Evolutionary conservation across 2,113 vertebrate genomes (phyloP), one percentile per base, ranked within the genome.

Genomic region (Phrynosoma platyrhinos): DNA sequence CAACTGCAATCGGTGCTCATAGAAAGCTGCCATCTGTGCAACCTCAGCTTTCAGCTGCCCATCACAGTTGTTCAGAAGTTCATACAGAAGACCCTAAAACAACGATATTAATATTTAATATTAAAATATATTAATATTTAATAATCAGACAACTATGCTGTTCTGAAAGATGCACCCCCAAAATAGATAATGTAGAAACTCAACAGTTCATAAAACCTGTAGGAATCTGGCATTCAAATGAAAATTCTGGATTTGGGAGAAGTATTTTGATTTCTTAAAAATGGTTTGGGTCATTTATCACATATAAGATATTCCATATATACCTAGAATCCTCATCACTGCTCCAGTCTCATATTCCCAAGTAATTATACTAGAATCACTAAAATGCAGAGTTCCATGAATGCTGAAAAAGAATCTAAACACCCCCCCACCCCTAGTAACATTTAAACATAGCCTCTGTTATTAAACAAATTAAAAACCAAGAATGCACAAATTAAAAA

Each of bases 31-130:
- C 97, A 98, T 97, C 95, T 99, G 98, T 72, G 97, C 96, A 85
- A 99, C 99, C 86, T 99, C 98, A 0, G 97, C 97, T 97, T 99
- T 99, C 95, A 99, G 97, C 5, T 99, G 98, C 10, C 99, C 99
- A 69, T 99, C 99, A 55, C 99, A 99, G 95, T 99, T 99, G 93
- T 95, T 97, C 40, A 99, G 90, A 91, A 99, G 94, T 93, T 99
- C 99, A 7, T 95, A 97, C 14, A 99, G 96, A 52, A 99, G 97
- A 20, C 98, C 98, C 99, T 99, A 93, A 47, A 90, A 82, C 30
- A 32, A 16, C 20, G 58, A 0, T 9, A 89, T 21, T 0, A 84
- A 13, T 10, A 89, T 78, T 88, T 79, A 55, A 66, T 5, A 62
- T 86, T 82, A 91, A 91, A 66, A 66, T 9, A 0, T 9, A 89